Conservation (phyloP, 1,140 invertebrate species). For the Teleogryllus occipitalis region DNA sequence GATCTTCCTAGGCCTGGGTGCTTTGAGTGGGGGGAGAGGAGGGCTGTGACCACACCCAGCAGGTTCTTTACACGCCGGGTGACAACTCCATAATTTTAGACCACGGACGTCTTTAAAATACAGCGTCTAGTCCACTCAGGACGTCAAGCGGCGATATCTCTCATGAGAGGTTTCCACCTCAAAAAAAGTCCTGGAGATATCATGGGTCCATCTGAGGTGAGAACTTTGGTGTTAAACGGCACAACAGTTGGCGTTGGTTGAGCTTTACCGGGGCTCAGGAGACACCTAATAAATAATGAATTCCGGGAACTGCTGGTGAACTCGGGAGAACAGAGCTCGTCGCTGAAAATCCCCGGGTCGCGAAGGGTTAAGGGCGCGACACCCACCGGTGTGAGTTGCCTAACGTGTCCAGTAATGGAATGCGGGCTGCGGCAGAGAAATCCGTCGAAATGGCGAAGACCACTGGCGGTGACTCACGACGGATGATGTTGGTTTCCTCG, state of each 20-base stretch:
- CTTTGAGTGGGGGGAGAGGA: too few relatives aligned
- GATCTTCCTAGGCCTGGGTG: too few relatives aligned
- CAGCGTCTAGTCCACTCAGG: too few relatives aligned
- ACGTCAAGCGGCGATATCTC: too few relatives aligned
- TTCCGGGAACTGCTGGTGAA: background rate
- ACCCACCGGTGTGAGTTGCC: background rate
- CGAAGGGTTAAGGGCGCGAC: background rate
- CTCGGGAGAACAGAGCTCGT: background rate
- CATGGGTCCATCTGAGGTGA: background rate
- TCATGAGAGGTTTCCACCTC: too few relatives aligned
- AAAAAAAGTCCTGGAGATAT: background rate
- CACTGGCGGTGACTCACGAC: too few relatives aligned
- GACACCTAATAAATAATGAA: constrained; percentile 1
- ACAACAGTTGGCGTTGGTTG: background rate
- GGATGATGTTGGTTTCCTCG: too few relatives aligned
- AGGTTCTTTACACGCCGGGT: too few relatives aligned
- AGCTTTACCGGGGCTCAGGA: background rate
- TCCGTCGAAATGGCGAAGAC: background rate
- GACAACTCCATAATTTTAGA: too few relatives aligned
- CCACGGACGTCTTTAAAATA: too few relatives aligned
- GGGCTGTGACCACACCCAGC: too few relatives aligned
- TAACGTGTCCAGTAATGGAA: background rate
- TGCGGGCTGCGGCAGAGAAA: background rate
- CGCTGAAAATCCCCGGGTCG: background rate
- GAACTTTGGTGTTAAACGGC: background rate